These are phyloP conservation scores for Drosophila ercepeae DNA, from an alignment of 1,140 invertebrate genomes.

Conservation along the genomic window DNA sequence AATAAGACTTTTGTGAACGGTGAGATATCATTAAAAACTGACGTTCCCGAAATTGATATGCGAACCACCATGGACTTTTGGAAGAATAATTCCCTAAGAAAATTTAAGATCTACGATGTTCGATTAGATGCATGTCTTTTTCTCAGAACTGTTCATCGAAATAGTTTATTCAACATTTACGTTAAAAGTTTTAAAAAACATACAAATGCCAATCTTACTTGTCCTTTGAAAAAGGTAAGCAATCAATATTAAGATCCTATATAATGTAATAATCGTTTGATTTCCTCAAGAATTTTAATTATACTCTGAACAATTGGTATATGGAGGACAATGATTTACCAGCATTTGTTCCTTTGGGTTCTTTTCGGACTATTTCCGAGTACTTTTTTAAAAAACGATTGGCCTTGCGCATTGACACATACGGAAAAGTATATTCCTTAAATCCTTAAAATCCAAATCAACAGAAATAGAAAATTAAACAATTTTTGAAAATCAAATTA, in stretches of 20 bases:
- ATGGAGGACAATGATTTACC: conserved; percentile 39
- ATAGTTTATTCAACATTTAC: conserved; percentile 40
- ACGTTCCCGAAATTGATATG: conserved; percentile 14
- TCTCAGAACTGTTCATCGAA: conserved; percentile 25
- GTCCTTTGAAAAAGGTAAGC: conserved; percentile 37
- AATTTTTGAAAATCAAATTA: neutral
- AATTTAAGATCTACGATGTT: conserved; percentile 31
- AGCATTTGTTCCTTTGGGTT: conserved; percentile 38
- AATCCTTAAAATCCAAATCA: neutral
- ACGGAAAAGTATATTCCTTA: conserved; percentile 7
- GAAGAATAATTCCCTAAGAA: conserved; percentile 16
- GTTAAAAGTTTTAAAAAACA: conserved; percentile 26
- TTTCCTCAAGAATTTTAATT: conserved; percentile 38
- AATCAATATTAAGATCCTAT: neutral
- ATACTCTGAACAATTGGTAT: conserved; percentile 40
- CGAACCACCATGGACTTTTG: conserved; percentile 33
- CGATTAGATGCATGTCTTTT: conserved; percentile 40
- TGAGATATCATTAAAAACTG: conserved; percentile 10
- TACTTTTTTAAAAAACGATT: conserved; percentile 19
- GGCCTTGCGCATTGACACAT: conserved; percentile 4
- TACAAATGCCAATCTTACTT: conserved; percentile 13
- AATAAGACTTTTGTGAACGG: conserved; percentile 25
- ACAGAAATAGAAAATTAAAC: neutral
- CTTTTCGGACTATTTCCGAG: conserved; percentile 17
- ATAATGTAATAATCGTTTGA: neutral